These are phyloP conservation scores for Acipenser ruthenus DNA, from an alignment of 2,797 vertebrate species.

Conservation along the genomic window DNA sequence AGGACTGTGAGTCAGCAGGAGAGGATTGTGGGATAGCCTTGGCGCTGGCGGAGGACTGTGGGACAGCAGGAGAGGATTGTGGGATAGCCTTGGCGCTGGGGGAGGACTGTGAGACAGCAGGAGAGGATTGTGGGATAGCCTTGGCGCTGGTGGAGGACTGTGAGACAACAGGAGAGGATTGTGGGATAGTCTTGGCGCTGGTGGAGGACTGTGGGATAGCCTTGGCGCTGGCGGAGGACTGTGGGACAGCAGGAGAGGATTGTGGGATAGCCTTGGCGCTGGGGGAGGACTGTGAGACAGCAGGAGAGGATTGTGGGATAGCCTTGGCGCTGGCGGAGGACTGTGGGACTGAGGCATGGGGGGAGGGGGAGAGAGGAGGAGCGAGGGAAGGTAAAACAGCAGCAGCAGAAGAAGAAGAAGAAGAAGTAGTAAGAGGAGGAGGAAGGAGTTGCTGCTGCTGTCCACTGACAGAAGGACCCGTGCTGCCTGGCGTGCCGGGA, in stretches of 20 bases:
- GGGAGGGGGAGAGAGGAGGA: constrained; percentile 34
- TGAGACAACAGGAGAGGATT: no score
- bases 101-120: no score
- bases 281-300: constrained; percentile 14
- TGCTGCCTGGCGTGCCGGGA: constrained; percentile 34
- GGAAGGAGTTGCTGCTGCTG: constrained; percentile 9
- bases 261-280: constrained; percentile 36
- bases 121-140: no score
- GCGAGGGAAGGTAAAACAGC: constrained; percentile 13
- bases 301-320: constrained; percentile 30
- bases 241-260: constrained; percentile 19
- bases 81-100: no score
- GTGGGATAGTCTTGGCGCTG: no score
- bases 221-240: no score
- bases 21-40: no score
- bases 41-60: no score
- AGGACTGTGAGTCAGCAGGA: no score
- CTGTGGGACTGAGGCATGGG: constrained; percentile 43
- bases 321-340: constrained; percentile 49
- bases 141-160: no score
- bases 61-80: no score
- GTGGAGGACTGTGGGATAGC: no score
- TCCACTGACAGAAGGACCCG: constrained; percentile 32
- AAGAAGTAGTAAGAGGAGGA: constrained; percentile 23
- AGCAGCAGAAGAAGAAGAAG: constrained; percentile 28